Base-by-base conservation (phyloP, 2,113 vertebrate species). In the Genyomyrus donnyi region DNA sequence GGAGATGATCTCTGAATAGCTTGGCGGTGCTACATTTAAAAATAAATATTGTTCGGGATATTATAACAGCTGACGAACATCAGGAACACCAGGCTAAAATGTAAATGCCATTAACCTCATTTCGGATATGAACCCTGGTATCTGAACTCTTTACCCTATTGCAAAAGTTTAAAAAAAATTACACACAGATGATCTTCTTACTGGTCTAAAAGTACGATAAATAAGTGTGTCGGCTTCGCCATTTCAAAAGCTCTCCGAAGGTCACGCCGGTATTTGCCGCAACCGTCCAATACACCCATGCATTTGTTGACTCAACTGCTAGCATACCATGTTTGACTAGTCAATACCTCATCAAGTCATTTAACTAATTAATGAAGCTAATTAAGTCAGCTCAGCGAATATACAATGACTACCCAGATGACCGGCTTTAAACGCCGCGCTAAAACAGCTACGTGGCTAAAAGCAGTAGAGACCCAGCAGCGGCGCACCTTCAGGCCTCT, bases 1-100 rank as follows among this genome's bases (percentile, higher is more conserved):
- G 0, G 98, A 98, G 89, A 97, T 98, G 92, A 99, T 97, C 94
- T 99, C 98, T 95, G 98, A 97, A 95, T 99, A 99, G 95, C 97
- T 98, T 87, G 98, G 98, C 92, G 98, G 98, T 93, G 98, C 98
- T 99, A 94, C 80, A 95, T 19, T 70, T 70, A 93, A 93, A 92
- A 17, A 89, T 19, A 3, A 50, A 80, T 39, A 21, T 21, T 1
- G 3, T 24, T 84, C 49, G 48, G 58, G 17, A 39, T 17, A 8
- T 87, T 53, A 31, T 35, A 31, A 17, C 49, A 39, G 49, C 49
- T n/a, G 19, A 11, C 17, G 39, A 85, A n/a, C 19, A 17, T 7
- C 39, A 2, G 35, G 74, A 80, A 21, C 35, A 1, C 35, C 35
- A 7, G 74, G 35, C 74, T 80, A 42, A 80, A 80, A 80, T 19